Evolutionary conservation across 2,797 vertebrate species (phyloP).

Genomic region (Galaxias olidus): DNA sequence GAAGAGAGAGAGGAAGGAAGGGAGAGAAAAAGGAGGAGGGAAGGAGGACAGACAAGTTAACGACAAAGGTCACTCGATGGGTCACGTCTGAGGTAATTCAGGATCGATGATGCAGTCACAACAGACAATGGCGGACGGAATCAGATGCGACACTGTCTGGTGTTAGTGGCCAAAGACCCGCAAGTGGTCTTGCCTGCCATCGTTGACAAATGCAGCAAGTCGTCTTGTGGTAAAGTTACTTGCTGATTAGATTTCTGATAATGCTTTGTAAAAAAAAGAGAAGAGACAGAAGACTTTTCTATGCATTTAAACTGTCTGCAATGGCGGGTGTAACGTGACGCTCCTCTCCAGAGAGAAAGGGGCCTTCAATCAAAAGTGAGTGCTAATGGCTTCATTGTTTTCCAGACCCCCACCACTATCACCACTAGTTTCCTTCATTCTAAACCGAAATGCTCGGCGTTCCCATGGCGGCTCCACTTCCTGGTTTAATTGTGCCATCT

Average conservation of each 20-base stretch:
- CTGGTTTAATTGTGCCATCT: conserved; percentile 75
- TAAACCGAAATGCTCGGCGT: conserved; percentile 61
- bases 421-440: conserved; percentile 64
- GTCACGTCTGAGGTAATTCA: conserved; percentile 40
- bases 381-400: conserved; percentile 52
- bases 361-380: conserved; percentile 59
- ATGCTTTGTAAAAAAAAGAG: conserved; percentile 11
- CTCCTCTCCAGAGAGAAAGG: conserved; percentile 33
- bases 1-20: conserved; percentile 26
- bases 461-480: conserved; percentile 59
- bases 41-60: conserved; percentile 18
- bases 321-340: conserved; percentile 36
- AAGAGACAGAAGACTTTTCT: conserved; percentile 40
- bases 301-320: conserved; percentile 59
- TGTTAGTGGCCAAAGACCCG: not conserved
- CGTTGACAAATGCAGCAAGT: conserved; percentile 23
- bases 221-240: conserved; percentile 18
- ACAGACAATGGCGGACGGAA: conserved; percentile 32
- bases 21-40: conserved; percentile 28
- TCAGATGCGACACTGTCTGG: not conserved
- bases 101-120: conserved; percentile 38
- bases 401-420: conserved; percentile 48
- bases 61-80: conserved; percentile 42
- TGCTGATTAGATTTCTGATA: conserved; percentile 5
- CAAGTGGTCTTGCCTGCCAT: conserved; percentile 37